Conservation (phyloP, 2,888 invertebrate species). For the Pomacea canaliculata region DNA sequence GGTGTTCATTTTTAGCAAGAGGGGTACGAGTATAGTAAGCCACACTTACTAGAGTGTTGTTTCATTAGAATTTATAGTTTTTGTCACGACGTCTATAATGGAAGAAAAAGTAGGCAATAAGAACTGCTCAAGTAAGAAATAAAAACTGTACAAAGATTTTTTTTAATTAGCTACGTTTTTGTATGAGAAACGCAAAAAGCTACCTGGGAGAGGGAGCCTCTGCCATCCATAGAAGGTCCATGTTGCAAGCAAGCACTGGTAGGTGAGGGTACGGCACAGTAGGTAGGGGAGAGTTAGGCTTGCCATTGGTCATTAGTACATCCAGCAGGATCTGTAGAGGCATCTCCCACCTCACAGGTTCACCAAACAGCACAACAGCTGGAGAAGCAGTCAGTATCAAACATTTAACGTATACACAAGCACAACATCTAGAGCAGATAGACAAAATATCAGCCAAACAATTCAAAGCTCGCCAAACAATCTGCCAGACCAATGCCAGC, state of each 20-base stretch:
- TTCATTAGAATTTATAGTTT: too few species aligned
- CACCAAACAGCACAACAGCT: slow-evolving; percentile 77
- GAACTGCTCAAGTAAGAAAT: too few species aligned
- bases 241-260: slow-evolving; percentile 78
- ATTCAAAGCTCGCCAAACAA: too few species aligned
- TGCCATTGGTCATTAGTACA: slow-evolving; percentile 75
- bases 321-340: slow-evolving; percentile 77
- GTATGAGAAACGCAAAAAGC: neutral
- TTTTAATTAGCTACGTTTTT: too few species aligned
- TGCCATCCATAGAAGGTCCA: slow-evolving; percentile 79
- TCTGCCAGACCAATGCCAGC: neutral
- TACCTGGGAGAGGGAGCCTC: slow-evolving; percentile 77
- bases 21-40: too few species aligned
- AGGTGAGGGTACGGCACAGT: slow-evolving; percentile 75
- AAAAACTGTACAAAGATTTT: too few species aligned
- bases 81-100: too few species aligned
- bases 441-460: neutral
- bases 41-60: too few species aligned
- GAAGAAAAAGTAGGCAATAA: too few species aligned
- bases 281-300: slow-evolving; percentile 68
- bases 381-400: slow-evolving; percentile 23
- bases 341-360: slow-evolving; percentile 78
- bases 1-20: too few species aligned
- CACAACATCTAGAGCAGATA: neutral
- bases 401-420: neutral